Conservation (phyloP, 1,140 invertebrate species). For the Capitella teleta region DNA sequence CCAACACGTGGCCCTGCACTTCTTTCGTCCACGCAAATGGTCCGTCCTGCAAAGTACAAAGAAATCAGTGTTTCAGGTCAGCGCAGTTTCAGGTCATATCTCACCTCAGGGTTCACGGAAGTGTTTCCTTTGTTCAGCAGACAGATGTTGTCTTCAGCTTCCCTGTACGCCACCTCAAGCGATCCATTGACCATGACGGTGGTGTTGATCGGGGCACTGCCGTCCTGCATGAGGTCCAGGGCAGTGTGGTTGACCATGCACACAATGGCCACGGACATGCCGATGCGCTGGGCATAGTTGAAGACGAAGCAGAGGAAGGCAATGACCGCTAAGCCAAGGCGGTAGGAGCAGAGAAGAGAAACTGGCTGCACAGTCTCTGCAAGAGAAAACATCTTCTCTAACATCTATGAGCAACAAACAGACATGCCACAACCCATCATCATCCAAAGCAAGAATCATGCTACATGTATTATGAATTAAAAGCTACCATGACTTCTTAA, state of each 20-base stretch:
- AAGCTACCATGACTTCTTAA: no score
- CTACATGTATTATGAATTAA: no score
- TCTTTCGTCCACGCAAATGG: conserved; percentile 36
- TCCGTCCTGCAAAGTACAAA: conserved; percentile 24
- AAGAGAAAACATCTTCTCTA: no score
- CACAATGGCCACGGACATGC: conserved; percentile 34
- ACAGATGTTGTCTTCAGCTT: neutral
- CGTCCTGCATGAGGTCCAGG: neutral
- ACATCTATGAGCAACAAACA: no score
- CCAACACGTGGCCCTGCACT: conserved; percentile 34
- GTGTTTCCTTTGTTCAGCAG: neutral
- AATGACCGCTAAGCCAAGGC: conserved; percentile 27
- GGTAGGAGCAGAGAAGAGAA: conserved; percentile 30
- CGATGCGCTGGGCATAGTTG: conserved; percentile 29
- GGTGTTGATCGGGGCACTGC: neutral
- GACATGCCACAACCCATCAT: no score
- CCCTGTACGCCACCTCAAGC: neutral
- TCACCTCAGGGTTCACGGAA: neutral
- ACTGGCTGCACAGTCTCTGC: conserved; percentile 15
- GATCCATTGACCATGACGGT: neutral
- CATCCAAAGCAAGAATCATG: no score
- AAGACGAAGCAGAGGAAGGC: conserved; percentile 34
- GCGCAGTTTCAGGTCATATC: neutral
- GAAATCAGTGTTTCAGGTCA: neutral
- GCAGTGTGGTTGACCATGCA: conserved; percentile 31